Evolutionary conservation across 53 echinoderm and acorn worm genomes (phyloP), one percentile per base, ranked within the genome.

Genomic region (Holothuria scabra): DNA sequence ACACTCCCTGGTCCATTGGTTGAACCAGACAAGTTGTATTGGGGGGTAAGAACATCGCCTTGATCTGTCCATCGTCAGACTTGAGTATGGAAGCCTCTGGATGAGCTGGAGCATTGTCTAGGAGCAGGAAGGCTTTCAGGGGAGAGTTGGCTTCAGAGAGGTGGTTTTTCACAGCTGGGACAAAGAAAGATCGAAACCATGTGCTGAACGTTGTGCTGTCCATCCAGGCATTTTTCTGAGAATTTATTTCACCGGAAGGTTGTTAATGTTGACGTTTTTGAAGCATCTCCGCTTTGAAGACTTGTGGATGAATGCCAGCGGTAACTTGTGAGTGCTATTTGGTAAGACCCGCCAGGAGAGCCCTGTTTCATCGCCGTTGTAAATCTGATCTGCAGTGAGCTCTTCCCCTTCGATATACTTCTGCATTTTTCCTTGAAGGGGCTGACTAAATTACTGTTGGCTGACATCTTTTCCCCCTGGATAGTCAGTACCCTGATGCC

Each of bases 331-430:
- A 57, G 79, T 84, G 0, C 37, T 35, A 44, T 91, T 84, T 13
- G 68, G 46, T 13, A 69, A 84, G 29, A 84, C 84, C 8, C 59
- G 57, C 68, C 49, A 91, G 87, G 76, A 84, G 12, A 91, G 65
- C 1, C 87, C 87, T 0, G 91, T 91, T 74, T 87, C 91, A 20
- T 88, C 81, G 37, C 59, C 52, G 30, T 91, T 91, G 83, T 63
- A 91, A 26, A 91, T 85, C 28, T 84, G 65, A 65, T 65, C 29
- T 65, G 29, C 12, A n/a, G 65, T 65, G 25, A 28, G 65, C 23
- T 7, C 64, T 65, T n/a, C 5, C 19, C 28, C 65, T 10, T 65
- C 28, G 16, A 65, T 65, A 14, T 8, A 65, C 25, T 65, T 65
- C 19, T 23, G 28, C 26, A 65, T 8, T 65, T 65, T 16, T 28